Evolutionary conservation across 2,888 invertebrate genomes (phyloP), one percentile per base, ranked within the genome.

Genomic region (Atethmia centrago): DNA sequence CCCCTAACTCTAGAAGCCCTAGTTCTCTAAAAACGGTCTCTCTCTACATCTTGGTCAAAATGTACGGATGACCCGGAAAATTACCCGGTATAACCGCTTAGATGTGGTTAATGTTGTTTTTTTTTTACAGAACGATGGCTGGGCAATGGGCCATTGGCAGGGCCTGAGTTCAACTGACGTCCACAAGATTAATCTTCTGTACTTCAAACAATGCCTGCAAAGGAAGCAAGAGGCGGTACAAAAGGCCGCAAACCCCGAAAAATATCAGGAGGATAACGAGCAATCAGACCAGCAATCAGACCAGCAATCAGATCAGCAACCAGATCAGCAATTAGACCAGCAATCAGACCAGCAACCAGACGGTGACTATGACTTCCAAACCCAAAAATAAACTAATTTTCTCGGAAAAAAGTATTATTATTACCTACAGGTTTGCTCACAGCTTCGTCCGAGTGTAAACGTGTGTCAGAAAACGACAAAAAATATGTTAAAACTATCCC

Each of bases 141-240:
- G 96, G 96, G 91, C 93, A 3, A 95, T 96, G 95, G 96, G 96
- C 0, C 94, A 95, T 76, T 96, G 95, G 96, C 95, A 96, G 88
- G 96, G 96, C 0, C 77, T 96, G 16, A 96, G 96, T 78, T 89
- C 92, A 4, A 92, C 87, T 2, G 96, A 96, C 63, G 94, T 96
- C 0, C 90, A 92, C 67, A 96, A 96, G 81, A 69, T 96, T n/a
- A 94, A 94, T 42, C 78, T 88, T 0, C 86, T 96, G 0, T 96
- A 96, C 77, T 85, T 79, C 77, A 79, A 86, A 16, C 87, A 93
- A 79, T 96, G 96, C 71, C 4, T 71, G 0, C 68, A 85, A n/a
- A 87, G 92, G 59, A 84, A 85, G 49, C 74, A 68, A 3, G 14
- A 21, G 4, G 3, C 0, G 12, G 0, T 16, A 10, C 2, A 19